Evolutionary conservation across 2,113 vertebrate genomes (phyloP), one percentile per base, ranked within the genome.

Genomic region (Bombycilla garrulus): DNA sequence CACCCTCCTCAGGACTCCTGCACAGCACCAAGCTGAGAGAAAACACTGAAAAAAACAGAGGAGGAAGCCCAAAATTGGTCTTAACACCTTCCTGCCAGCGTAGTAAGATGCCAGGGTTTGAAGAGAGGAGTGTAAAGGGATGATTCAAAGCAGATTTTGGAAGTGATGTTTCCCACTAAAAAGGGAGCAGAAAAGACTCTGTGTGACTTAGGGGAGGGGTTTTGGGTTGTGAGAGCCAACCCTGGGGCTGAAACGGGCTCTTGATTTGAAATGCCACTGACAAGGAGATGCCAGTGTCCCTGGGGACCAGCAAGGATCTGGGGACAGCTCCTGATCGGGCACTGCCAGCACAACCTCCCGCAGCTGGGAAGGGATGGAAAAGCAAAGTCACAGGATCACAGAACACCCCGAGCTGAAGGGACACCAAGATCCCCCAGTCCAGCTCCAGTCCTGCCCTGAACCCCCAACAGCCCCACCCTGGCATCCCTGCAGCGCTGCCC

Each of bases 401-500:
- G 60, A 40, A 21, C 1, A 0, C 2, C 10, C 60, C 35, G 82
- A 22, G 50, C 19, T 24, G 8, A 15, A 24, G 10, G n/a, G 19
- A 6, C 23, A 28, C 58, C 0, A 9, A 5, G 31, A 84, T 40
- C 0, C 23, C 1, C 22, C 17, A 62, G 10, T 0, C 11, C 76
- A 50, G 1, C 22, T 2, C 57, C 2, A 5, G 0, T 13, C 35
- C 65, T 58, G 65, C 44, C 5, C 79, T 51, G 45, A 5, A 5
- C 6, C 42, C 53, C 56, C 56, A 44, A 2, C 62, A 50, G 3
- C 1, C 66, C 66, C 66, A 61, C 2, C 56, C 80, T 44, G 57
- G 0, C 67, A 61, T 10, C 67, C 81, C 81, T 80, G 77, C 33
- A 54, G 61, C 33, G 10, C 18, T 79, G 76, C 2, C 76, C 76